Percentiles rank a stretch among this genome's conserved stretches.
Evolutionary conservation across 2,888 invertebrate genomes (phyloP).

Genomic region (Isoperla grammatica): DNA sequence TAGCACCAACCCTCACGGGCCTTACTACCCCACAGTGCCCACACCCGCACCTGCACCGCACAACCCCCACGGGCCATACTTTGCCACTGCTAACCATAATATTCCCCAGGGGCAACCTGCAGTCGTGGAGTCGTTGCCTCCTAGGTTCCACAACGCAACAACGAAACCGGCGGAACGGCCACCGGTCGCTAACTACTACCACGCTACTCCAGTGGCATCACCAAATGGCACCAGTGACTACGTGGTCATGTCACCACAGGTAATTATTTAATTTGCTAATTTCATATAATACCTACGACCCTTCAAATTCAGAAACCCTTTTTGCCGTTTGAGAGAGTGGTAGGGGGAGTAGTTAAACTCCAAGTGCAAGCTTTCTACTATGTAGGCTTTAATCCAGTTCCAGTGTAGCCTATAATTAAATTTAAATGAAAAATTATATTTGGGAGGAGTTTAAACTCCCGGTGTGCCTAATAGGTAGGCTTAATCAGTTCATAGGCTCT

Average conservation of each 20-base stretch:
- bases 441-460: too few relatives aligned
- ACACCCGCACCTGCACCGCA: neutral
- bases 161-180: slow-evolving; percentile 14
- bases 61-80: slow-evolving; percentile 12
- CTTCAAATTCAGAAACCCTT: too few relatives aligned
- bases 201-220: slow-evolving; percentile 19
- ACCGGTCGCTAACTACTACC: slow-evolving; percentile 19
- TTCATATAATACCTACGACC: too few relatives aligned
- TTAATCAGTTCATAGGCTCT: too few relatives aligned
- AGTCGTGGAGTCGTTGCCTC: slow-evolving; percentile 17
- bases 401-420: too few relatives aligned
- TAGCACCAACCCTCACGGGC: slow-evolving; percentile 15
- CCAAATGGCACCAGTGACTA: slow-evolving; percentile 26
- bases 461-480: too few relatives aligned
- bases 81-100: slow-evolving; percentile 2
- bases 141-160: slow-evolving; percentile 7
- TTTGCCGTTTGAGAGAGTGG: too few relatives aligned
- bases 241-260: slow-evolving; percentile 28
- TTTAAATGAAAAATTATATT: too few relatives aligned
- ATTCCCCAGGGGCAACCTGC: slow-evolving; percentile 10
- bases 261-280: slow-evolving; percentile 10
- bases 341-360: too few relatives aligned
- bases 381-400: too few relatives aligned
- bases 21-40: slow-evolving; percentile 6
- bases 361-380: too few relatives aligned